These are phyloP conservation scores for Cyprinodon variegatus DNA, from an alignment of 2,113 vertebrate genomes.

Conservation along the genomic window DNA sequence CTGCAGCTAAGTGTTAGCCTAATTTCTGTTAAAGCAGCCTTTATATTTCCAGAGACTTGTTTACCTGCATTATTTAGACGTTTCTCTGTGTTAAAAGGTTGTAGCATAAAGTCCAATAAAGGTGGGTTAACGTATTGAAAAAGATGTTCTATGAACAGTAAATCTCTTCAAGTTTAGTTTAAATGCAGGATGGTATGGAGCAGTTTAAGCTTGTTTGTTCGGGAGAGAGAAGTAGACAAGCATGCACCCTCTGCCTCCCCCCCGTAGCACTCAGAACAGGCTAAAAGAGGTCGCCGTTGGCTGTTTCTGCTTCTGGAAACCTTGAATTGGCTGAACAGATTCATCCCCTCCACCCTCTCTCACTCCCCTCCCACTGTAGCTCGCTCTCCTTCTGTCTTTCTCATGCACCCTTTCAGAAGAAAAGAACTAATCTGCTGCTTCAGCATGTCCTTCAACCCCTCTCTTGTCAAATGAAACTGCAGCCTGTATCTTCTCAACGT, in stretches of 20 bases:
- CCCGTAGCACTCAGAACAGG: slow-evolving; percentile 82
- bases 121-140: background rate
- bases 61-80: slow-evolving; percentile 11
- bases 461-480: slow-evolving; percentile 71
- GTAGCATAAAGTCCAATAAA: background rate
- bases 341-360: slow-evolving; percentile 83
- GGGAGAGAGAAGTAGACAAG: slow-evolving; percentile 57
- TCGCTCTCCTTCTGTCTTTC: slow-evolving; percentile 86
- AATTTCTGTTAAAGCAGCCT: slow-evolving; percentile 28
- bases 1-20: slow-evolving; percentile 61
- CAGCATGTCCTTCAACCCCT: slow-evolving; percentile 88
- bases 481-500: slow-evolving; percentile 87
- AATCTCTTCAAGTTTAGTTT: slow-evolving; percentile 40
- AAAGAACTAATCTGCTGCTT: slow-evolving; percentile 79
- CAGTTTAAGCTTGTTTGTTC: background rate
- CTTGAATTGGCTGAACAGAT: slow-evolving; percentile 85
- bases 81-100: background rate
- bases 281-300: slow-evolving; percentile 89
- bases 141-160: slow-evolving; percentile 13
- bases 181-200: background rate
- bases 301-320: slow-evolving; percentile 93
- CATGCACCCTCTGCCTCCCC: slow-evolving; percentile 79
- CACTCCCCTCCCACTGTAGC: slow-evolving; percentile 86
- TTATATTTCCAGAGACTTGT: slow-evolving; percentile 41
- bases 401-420: slow-evolving; percentile 86